A percentile compares a stretch with the other conserved stretches of the same genome.
These are phyloP conservation scores for Ochropacha duplaris DNA, from an alignment of 2,888 invertebrate species.

Conservation along the genomic window DNA sequence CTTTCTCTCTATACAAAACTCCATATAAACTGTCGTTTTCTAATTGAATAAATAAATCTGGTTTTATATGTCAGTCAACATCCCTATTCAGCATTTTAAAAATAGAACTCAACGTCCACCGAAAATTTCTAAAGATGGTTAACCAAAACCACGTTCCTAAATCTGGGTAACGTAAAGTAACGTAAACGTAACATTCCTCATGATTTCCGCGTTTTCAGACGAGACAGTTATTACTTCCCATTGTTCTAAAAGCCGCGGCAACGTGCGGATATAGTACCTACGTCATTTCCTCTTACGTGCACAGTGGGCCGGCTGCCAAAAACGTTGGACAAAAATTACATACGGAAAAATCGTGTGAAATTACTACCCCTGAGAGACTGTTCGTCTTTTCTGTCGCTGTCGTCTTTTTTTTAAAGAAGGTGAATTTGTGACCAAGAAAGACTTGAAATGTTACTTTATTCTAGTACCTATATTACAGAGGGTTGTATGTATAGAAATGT, in stretches of 20 bases:
- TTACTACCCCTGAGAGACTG: background rate
- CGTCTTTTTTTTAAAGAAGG: background rate
- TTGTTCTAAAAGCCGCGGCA: background rate
- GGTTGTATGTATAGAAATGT: background rate
- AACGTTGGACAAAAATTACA: background rate
- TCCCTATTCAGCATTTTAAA: background rate
- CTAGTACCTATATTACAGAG: too few species aligned
- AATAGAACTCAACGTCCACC: too few species aligned
- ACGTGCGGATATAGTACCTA: background rate
- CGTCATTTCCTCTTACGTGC: background rate
- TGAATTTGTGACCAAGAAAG: background rate
- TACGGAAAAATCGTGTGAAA: background rate
- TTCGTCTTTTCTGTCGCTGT: too few species aligned
- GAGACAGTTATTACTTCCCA: constrained; percentile 1
- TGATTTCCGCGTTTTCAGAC: background rate
- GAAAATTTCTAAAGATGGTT: background rate
- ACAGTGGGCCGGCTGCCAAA: background rate
- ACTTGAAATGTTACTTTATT: background rate
- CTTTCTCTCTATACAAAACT: too few species aligned
- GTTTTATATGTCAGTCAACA: too few species aligned
- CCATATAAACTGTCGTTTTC: too few species aligned
- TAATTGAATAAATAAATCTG: too few species aligned
- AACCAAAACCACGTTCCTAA: background rate
- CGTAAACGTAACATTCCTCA: background rate
- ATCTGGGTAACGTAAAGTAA: background rate